Percentiles rank a stretch among this genome's conserved stretches.
Evolutionary conservation across 2,113 vertebrate genomes (phyloP).

Genomic region (Halichoerus grypus): DNA sequence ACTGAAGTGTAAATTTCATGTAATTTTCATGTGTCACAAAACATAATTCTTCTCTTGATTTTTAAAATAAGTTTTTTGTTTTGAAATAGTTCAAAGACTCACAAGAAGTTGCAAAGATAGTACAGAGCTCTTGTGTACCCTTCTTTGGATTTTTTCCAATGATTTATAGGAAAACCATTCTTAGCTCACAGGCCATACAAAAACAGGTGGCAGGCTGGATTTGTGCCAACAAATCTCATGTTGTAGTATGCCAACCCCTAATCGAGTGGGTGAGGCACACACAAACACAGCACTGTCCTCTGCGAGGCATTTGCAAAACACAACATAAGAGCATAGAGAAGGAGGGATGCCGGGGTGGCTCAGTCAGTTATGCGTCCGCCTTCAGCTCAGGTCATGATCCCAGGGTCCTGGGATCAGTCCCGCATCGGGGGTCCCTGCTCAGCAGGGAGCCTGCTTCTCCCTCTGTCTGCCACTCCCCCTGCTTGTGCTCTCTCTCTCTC

Average conservation of each 20-base stretch:
- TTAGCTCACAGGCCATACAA: neutral
- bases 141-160: neutral
- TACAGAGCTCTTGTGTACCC: neutral
- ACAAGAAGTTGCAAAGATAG: neutral
- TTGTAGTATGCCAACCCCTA: neutral
- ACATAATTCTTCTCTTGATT: neutral
- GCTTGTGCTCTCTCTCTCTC: too few species aligned
- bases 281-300: neutral
- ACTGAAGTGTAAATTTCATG: neutral
- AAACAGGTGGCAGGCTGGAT: neutral
- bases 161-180: constrained; percentile 42
- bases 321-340: neutral
- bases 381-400: neutral
- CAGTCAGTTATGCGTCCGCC: neutral
- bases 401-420: neutral
- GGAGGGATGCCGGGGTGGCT: neutral
- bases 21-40: neutral
- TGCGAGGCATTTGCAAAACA: neutral
- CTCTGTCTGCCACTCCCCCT: too few species aligned
- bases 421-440: too few species aligned
- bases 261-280: neutral
- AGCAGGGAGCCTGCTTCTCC: too few species aligned
- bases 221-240: neutral
- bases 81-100: constrained; percentile 25
- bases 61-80: constrained; percentile 36